A percentile compares a stretch with the other conserved stretches of the same genome.
These are phyloP conservation scores for Poecile atricapillus DNA, from an alignment of 2,113 vertebrate genomes.

Conservation along the genomic window DNA sequence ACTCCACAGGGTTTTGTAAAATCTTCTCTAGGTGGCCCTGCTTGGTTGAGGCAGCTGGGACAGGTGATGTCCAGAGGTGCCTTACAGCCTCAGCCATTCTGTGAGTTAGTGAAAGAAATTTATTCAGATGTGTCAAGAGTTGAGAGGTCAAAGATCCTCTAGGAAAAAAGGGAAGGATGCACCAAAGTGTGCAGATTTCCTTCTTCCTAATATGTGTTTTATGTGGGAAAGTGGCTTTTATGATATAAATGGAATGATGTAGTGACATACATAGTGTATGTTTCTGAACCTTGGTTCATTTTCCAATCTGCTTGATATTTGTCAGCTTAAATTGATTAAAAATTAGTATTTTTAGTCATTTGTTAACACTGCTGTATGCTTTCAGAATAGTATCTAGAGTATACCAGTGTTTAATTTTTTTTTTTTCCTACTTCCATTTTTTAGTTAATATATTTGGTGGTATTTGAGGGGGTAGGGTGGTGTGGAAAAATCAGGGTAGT, in stretches of 20 bases:
- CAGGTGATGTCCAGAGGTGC: not conserved
- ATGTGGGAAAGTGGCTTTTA: not conserved
- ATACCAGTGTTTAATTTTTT: too few species aligned
- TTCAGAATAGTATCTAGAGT: not conserved
- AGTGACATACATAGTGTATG: not conserved
- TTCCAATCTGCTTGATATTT: not conserved
- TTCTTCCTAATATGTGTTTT: not conserved
- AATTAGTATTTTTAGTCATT: not conserved
- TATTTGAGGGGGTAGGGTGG: rapidly evolving
- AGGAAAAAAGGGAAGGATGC: not conserved
- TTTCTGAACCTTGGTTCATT: not conserved
- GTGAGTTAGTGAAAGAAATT: not conserved
- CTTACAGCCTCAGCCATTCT: not conserved
- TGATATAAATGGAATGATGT: not conserved
- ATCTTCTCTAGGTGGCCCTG: not conserved
- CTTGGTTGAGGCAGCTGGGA: not conserved
- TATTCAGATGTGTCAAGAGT: not conserved
- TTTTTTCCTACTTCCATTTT: not conserved
- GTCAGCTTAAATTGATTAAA: not conserved
- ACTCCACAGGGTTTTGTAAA: not conserved
- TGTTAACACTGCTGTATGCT: not conserved
- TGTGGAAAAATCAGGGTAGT: not conserved
- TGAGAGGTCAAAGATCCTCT: not conserved
- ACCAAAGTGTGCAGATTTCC: not conserved
- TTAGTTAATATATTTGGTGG: not conserved